Base-by-base conservation (phyloP, 2,888 invertebrate genomes). In the Fragum sueziense region DNA sequence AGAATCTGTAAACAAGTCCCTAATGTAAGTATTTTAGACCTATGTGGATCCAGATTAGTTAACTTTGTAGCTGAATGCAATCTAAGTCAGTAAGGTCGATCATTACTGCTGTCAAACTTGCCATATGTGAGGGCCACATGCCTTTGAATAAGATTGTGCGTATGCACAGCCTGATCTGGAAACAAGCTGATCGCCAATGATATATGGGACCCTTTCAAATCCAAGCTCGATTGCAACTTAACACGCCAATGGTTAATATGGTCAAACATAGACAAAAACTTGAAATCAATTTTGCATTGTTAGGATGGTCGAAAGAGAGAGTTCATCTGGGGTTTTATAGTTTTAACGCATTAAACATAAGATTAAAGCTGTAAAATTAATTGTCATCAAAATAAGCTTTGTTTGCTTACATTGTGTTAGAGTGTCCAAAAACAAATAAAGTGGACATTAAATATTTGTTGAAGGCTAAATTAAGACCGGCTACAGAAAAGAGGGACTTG, bases 341-440 rank as follows among this genome's bases (percentile, higher is more conserved):
- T 47, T 47, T 47, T 47, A 47, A 47, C 47, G n/a, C n/a, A 47
- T 47, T 47, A 20, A 47, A 47, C 47, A 47, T 14, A 61, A 37
- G 27, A 65, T 65, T 65, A 65, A 41, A 65, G n/a, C n/a, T 65
- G 41, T 41, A 37, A 65, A 65, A 65, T 65, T 65, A 25, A 65
- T 34, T 65, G 33, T 65, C 41, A 65, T 65, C 41, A 41, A 37
- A 65, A 65, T 65, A 41, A 65, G 33, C 6, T 22, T 4, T 65
- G 65, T 65, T 65, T 65, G 34, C 65, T 17, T 1, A 37, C 25
- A 65, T 65, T 65, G 37, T 65, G 41, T 65, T 22, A 25, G 41
- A 65, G 27, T 41, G 37, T 22, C 22, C 65, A 65, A 65, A 65
- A 34, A 65, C 41, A 65, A 65, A 65, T 65, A 65, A 25, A 61